A percentile compares a stretch with the other conserved stretches of the same genome.
These are phyloP conservation scores for Aphidius ervi DNA, from an alignment of 1,140 invertebrate species.

Conservation along the genomic window DNA sequence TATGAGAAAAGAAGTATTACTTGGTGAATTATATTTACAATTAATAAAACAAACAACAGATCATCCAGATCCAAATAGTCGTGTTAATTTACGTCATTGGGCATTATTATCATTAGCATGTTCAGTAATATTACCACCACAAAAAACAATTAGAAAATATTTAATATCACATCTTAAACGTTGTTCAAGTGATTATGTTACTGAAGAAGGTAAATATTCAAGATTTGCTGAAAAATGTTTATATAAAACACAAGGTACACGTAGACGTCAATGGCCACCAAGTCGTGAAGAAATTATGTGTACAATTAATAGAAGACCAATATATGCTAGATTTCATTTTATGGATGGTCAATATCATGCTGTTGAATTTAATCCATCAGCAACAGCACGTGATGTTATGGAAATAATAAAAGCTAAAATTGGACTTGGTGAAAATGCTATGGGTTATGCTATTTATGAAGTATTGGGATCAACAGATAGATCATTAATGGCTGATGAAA, in stretches of 20 bases:
- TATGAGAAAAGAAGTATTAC: constrained; percentile 80
- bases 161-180: constrained; percentile 86
- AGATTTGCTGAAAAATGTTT: constrained; percentile 90
- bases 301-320: constrained; percentile 83
- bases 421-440: constrained; percentile 78
- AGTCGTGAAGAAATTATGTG: constrained; percentile 90
- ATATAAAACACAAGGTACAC: constrained; percentile 78
- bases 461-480: constrained; percentile 78
- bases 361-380: constrained; percentile 91
- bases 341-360: constrained; percentile 94
- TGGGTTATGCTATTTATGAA: constrained; percentile 78
- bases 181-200: constrained; percentile 82
- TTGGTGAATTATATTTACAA: constrained; percentile 90
- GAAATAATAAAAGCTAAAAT: constrained; percentile 89
- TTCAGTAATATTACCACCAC: constrained; percentile 81
- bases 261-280: constrained; percentile 85
- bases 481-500: constrained; percentile 78
- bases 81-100: constrained; percentile 87
- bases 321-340: constrained; percentile 88
- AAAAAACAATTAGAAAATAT: constrained; percentile 79
- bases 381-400: constrained; percentile 86
- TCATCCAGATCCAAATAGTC: constrained; percentile 83
- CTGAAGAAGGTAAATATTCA: constrained; percentile 92
- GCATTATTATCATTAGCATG: constrained; percentile 84
- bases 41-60: constrained; percentile 93